Conservation (phyloP, 2,888 invertebrate genomes). For the Cerceris rybyensis region DNA sequence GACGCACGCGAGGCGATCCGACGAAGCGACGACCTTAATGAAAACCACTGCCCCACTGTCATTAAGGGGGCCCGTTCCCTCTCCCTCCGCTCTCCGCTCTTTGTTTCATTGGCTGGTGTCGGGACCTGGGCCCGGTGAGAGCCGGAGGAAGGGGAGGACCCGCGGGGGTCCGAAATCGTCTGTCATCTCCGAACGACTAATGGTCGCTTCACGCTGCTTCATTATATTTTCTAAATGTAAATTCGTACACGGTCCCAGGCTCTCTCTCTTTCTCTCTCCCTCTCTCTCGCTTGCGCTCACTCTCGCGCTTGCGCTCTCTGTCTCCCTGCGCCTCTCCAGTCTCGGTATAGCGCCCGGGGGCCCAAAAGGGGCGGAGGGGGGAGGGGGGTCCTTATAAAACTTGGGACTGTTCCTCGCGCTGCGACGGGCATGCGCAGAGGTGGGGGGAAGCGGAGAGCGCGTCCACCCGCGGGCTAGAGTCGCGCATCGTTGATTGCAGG, state of each 20-base stretch:
- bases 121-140: conserved; percentile 42
- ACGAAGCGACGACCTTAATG: conserved; percentile 58
- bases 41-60: conserved; percentile 71
- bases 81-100: conserved; percentile 55
- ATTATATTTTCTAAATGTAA: conserved; percentile 82
- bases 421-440: conserved; percentile 32
- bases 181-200: conserved; percentile 82
- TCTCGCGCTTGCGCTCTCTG: too few relatives aligned
- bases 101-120: conserved; percentile 74
- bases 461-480: conserved; percentile 72
- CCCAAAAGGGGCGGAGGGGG: conserved; percentile 7
- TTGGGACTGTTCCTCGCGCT: conserved; percentile 60
- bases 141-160: conserved; percentile 71
- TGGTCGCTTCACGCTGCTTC: conserved; percentile 82
- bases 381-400: conserved; percentile 76
- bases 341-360: conserved; percentile 64
- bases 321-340: not conserved
- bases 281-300: conserved; percentile 8
- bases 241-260: conserved; percentile 78
- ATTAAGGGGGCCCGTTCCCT: conserved; percentile 64
- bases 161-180: conserved; percentile 81
- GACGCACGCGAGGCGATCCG: conserved; percentile 19
- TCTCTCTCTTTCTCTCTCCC: conserved; percentile 57
- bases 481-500: conserved; percentile 78
- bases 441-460: conserved; percentile 17